Percentiles rank a stretch among this genome's conserved stretches.
Conservation (phyloP, 2,113 vertebrate species). For the Apteryx mantelli region DNA sequence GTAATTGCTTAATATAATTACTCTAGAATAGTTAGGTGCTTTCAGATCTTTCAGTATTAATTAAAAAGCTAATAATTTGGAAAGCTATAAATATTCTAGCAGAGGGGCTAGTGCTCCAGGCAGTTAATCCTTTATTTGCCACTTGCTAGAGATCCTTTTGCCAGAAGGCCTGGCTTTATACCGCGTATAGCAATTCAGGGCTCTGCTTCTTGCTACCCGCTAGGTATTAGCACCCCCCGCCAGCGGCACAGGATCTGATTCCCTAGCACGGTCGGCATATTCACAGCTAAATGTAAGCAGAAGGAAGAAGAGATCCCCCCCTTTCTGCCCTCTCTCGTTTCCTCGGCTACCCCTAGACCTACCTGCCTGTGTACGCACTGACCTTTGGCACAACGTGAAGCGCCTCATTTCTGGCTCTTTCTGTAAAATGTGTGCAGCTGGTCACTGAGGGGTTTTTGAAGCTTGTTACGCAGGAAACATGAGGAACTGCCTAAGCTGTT, state of each 20-base stretch:
- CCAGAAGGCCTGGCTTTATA: background rate
- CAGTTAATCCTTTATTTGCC: constrained; percentile 66
- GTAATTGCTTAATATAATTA: constrained; percentile 78
- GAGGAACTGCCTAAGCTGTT: background rate
- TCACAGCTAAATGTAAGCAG: background rate
- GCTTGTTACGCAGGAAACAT: background rate
- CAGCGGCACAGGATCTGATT: background rate
- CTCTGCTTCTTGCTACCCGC: background rate
- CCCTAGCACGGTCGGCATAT: background rate
- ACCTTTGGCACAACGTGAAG: too few relatives aligned
- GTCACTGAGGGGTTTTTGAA: background rate
- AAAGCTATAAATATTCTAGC: constrained; percentile 67
- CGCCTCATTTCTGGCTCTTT: background rate
- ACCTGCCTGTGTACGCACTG: background rate
- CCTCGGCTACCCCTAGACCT: background rate
- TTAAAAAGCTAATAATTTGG: constrained; percentile 80
- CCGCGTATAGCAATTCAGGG: background rate
- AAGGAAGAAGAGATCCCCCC: background rate
- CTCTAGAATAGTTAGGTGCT: constrained; percentile 64
- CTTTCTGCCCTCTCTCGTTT: too few relatives aligned
- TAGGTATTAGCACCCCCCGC: background rate
- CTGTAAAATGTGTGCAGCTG: background rate
- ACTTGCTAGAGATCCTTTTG: constrained; percentile 42
- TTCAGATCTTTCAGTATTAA: constrained; percentile 76
- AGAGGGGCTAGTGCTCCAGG: constrained; percentile 2